Percentiles rank a stretch among this genome's conserved stretches.
Evolutionary conservation across 1,140 invertebrate genomes (phyloP).

Genomic region (Drosophila equinoxialis): DNA sequence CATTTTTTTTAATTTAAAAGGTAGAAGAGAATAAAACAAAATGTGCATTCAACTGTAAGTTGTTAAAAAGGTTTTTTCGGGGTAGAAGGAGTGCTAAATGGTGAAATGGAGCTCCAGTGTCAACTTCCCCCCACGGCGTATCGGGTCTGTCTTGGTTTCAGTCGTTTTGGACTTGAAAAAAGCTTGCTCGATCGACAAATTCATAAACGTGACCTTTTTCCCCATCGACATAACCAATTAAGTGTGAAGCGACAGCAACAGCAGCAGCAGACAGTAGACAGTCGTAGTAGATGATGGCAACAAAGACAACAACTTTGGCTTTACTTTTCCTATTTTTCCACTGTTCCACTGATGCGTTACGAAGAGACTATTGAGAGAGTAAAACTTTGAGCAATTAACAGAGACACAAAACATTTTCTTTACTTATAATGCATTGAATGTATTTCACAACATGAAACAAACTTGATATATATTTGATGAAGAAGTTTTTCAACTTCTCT

Average conservation of each 20-base stretch:
- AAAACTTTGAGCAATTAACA: conserved; percentile 67
- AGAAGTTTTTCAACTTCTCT: too few species aligned
- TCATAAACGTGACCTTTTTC: conserved; percentile 71
- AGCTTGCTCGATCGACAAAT: conserved; percentile 48
- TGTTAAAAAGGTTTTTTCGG: neutral
- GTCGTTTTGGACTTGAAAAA: neutral
- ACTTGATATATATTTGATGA: neutral
- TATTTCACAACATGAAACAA: conserved; percentile 4
- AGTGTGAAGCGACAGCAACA: conserved; percentile 42
- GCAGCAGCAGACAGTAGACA: conserved; percentile 23
- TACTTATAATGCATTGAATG: neutral
- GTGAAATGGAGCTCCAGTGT: conserved; percentile 16
- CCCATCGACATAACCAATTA: conserved; percentile 60
- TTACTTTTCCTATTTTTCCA: neutral
- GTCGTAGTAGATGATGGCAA: too few species aligned
- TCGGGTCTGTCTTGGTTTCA: conserved; percentile 9
- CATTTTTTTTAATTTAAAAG: too few species aligned
- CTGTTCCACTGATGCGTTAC: conserved; percentile 13
- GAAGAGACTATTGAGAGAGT: conserved; percentile 13
- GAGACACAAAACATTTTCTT: conserved; percentile 28
- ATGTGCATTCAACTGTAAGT: conserved; percentile 11
- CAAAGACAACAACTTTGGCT: conserved; percentile 22
- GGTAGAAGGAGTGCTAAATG: neutral
- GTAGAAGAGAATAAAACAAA: neutral
- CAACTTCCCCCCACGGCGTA: too few species aligned